Conservation (phyloP, 2,113 vertebrate species). For the Trichechus manatus region DNA sequence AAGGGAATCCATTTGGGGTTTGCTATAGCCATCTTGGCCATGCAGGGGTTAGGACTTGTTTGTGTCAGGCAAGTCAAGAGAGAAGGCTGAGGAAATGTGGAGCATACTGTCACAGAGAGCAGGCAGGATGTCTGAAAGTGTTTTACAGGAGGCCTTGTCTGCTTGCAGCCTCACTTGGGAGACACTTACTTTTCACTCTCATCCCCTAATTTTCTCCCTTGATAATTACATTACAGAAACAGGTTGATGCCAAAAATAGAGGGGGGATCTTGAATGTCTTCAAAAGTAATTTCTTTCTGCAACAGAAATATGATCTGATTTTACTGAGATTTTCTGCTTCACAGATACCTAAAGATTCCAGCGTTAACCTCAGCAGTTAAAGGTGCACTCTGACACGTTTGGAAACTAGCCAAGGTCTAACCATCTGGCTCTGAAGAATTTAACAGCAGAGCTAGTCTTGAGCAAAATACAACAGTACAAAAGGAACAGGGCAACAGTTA, state of each 20-base stretch:
- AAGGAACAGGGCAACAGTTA: too few relatives aligned
- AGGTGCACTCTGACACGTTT: neutral
- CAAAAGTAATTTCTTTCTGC: conserved; percentile 37
- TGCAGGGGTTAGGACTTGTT: neutral
- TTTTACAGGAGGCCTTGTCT: neutral
- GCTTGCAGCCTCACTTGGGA: neutral
- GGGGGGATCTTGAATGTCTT: neutral
- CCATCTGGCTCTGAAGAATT: neutral
- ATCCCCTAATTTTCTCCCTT: conserved; percentile 37
- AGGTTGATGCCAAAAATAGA: conserved; percentile 47
- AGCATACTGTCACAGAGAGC: rapidly evolving
- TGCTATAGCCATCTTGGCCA: rapidly evolving
- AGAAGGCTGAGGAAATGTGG: neutral
- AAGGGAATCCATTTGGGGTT: neutral
- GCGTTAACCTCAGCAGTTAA: neutral
- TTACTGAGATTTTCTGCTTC: neutral
- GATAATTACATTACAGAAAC: conserved; percentile 72
- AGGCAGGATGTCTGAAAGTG: neutral
- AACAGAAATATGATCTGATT: conserved; percentile 42
- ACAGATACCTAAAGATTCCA: rapidly evolving
- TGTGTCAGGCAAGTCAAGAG: neutral
- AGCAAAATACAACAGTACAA: neutral
- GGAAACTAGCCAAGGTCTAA: neutral
- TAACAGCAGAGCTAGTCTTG: too few relatives aligned
- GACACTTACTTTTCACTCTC: conserved; percentile 4